Evolutionary conservation across 2,888 invertebrate genomes (phyloP).

Genomic region (Cactoblastis cactorum): DNA sequence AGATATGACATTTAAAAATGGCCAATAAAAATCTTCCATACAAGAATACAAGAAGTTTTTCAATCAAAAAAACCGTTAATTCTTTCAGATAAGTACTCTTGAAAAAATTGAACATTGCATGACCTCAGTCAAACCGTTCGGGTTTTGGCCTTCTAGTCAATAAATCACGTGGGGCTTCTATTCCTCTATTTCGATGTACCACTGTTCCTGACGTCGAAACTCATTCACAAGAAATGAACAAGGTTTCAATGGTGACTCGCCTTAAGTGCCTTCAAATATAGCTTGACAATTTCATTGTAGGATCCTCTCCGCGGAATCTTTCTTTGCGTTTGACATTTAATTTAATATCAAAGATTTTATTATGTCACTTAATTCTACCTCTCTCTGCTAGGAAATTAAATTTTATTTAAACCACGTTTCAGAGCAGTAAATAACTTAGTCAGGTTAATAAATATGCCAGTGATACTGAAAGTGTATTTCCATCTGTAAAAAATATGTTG

Average conservation of each 20-base stretch:
- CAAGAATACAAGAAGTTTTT: too few species aligned
- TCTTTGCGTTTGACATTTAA: conserved; percentile 25
- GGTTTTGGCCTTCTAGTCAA: not conserved
- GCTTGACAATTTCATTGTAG: conserved; percentile 26
- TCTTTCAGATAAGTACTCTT: too few species aligned
- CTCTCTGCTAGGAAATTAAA: not conserved
- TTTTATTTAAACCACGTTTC: not conserved
- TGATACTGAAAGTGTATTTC: too few species aligned
- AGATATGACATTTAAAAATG: too few species aligned
- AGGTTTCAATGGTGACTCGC: conserved; percentile 37
- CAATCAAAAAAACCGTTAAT: too few species aligned
- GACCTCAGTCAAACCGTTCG: not conserved
- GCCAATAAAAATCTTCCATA: too few species aligned
- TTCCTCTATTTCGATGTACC: conserved; percentile 28
- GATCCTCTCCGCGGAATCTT: conserved; percentile 23
- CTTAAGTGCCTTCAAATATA: conserved; percentile 39
- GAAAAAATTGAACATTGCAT: not conserved
- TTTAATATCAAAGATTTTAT: conserved; percentile 17
- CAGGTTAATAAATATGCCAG: too few species aligned
- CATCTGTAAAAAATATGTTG: too few species aligned
- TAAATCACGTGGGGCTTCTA: conserved; percentile 26
- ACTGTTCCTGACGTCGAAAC: conserved; percentile 36
- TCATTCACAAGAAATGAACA: conserved; percentile 45
- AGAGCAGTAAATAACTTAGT: not conserved
- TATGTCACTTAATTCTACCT: conserved; percentile 2